These are phyloP conservation scores for Trochalopteron elliotii DNA, from an alignment of 2,113 vertebrate genomes.

Conservation along the genomic window DNA sequence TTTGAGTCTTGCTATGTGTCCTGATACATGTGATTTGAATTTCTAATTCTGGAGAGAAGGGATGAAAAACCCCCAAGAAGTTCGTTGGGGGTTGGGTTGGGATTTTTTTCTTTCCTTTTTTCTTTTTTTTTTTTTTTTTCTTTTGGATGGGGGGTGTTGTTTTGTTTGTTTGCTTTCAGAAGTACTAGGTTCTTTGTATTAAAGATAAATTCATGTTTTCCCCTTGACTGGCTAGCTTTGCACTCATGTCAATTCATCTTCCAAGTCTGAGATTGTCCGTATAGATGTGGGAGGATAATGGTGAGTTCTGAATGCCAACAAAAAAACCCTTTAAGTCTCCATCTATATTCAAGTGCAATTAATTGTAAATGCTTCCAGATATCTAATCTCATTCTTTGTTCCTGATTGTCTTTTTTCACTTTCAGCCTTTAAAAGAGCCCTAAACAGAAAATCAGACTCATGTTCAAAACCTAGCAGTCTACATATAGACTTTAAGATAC, in stretches of 20 bases:
- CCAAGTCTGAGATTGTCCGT: background rate
- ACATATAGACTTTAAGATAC: background rate
- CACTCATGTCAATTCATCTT: background rate
- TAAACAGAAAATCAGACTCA: background rate
- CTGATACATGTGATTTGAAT: background rate
- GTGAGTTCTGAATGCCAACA: background rate
- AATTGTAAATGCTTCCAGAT: background rate
- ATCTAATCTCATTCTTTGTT: background rate
- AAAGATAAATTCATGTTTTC: background rate
- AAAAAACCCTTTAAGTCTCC: background rate
- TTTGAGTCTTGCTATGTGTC: background rate
- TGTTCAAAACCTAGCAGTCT: background rate
- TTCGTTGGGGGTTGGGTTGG: background rate
- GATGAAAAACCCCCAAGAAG: background rate
- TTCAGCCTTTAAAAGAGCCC: background rate
- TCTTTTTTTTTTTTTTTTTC: background rate
- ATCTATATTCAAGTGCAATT: background rate
- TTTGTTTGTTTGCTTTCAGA: background rate
- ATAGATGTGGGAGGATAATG: background rate
- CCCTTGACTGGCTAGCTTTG: background rate
- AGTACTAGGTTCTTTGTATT: background rate
- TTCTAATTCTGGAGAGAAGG: background rate
- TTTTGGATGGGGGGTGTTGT: background rate
- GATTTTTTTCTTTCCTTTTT: fast-evolving
- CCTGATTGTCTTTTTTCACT: background rate